Evolutionary conservation across 2,797 vertebrate species (phyloP).

Genomic region (Clarias fuscus): DNA sequence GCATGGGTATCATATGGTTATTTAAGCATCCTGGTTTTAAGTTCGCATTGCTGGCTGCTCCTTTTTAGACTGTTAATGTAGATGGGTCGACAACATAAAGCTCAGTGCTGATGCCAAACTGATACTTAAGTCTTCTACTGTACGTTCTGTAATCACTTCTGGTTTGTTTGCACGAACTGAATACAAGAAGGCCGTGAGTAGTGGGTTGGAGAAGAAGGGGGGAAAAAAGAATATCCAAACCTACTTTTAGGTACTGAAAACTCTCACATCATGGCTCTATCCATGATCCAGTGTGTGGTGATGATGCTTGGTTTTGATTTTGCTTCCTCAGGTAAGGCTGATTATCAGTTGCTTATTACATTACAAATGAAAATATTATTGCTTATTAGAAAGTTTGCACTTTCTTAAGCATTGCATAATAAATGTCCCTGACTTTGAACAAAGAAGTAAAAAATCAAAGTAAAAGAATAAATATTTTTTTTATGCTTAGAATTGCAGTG

Average conservation of each 20-base stretch:
- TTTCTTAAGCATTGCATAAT: neutral
- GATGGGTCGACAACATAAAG: neutral
- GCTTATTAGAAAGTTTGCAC: neutral
- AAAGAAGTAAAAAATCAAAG: neutral
- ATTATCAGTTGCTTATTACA: neutral
- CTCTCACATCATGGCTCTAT: neutral
- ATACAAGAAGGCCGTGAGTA: neutral
- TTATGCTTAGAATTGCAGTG: neutral
- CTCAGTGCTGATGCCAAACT: neutral
- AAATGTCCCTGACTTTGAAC: neutral
- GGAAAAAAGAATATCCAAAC: neutral
- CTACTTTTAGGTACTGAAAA: neutral
- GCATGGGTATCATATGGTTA: constrained; percentile 34
- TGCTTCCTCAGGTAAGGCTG: constrained; percentile 53
- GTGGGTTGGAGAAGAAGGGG: neutral
- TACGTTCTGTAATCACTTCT: neutral
- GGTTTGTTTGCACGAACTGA: neutral
- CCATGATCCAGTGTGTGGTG: neutral
- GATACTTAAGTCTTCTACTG: neutral
- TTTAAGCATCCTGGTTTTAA: constrained; percentile 36
- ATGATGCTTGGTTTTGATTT: constrained; percentile 30
- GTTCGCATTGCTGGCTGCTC: constrained; percentile 9
- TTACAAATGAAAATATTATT: neutral
- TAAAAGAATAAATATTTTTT: neutral
- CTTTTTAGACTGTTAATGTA: neutral